phyloP scores from a whole-genome alignment of 2,888 invertebrate species.

The Protophormia terraenovae region DNA sequence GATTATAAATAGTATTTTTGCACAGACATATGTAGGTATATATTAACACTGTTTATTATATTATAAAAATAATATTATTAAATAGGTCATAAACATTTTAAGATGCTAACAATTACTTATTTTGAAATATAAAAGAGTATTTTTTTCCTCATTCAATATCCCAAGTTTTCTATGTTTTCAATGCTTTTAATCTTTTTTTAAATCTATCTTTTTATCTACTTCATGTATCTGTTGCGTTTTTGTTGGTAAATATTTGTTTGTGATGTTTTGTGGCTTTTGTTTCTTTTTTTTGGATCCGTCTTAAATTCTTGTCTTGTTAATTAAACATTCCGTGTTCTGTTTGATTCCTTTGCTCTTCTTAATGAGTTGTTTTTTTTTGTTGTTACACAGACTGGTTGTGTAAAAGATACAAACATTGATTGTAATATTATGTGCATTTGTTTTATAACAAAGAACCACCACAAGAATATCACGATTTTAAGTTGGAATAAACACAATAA shows the following conservation, averaged over 20 bases:
- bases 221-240: not conserved
- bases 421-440: conserved; percentile 3
- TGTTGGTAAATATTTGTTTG: not conserved
- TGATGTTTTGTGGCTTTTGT: not conserved
- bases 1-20: no score
- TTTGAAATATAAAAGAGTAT: no score
- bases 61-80: no score
- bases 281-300: not conserved
- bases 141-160: no score
- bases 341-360: conserved; percentile 33
- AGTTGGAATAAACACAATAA: conserved; percentile 1
- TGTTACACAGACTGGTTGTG: not conserved
- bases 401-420: no score
- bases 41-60: no score
- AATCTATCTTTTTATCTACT: not conserved
- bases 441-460: conserved; percentile 8
- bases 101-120: no score
- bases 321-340: conserved; percentile 43
- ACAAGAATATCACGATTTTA: conserved; percentile 39
- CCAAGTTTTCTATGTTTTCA: no score
- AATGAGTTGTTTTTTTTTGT: conserved; percentile 42
- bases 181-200: no score
- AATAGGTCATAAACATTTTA: no score
- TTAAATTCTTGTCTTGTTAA: conserved; percentile 51
- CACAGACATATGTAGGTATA: no score